Evolutionary conservation across 2,113 vertebrate species (phyloP), one percentile per base, ranked within the genome.

Genomic region (Scortum barcoo): DNA sequence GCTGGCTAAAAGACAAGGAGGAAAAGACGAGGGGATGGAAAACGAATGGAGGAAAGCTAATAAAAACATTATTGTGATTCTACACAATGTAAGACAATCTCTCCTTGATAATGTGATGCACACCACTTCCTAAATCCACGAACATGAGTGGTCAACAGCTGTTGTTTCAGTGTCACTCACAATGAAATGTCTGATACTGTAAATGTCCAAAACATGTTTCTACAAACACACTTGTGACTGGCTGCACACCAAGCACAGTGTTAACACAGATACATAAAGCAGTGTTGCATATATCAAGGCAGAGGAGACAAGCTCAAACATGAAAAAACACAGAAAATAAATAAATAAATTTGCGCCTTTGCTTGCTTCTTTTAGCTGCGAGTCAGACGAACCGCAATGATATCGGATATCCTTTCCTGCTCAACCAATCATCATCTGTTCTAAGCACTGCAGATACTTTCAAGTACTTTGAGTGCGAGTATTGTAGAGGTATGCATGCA

Each of bases 61-160:
- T 38, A 4, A n/a, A 26, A 68, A 60, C 24, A 26, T 19, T 17
- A 48, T 14, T 71, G 51, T 14, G 17, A 51, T 58, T 22, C 7
- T 0, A 2, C 68, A 88, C 76, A 78, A 72, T 74, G 92, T 90
- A 91, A 91, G 83, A 90, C 50, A 77, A 88, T 79, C 73, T 71
- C 6, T 38, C 8, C 44, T 19, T 53, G 14, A 68, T 42, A 3
- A 51, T 66, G 24, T 57, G 72, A 61, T 17, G 79, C 57, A 8
- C 24, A 46, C 36, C 66, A 79, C 89, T 93, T 92, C 92, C 82
- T 17, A 78, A 80, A 90, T 76, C 63, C 81, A 78, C 33, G 36
- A 42, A 66, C 28, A 16, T 17, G 20, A 67, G 26, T 57, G 26
- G 28, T 70, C 28, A 7, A 38, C 22, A 19, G 2, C 71, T 57